Evolutionary conservation across 1,140 invertebrate genomes (phyloP), one percentile per base, ranked within the genome.

Genomic region (Cardiocondyla obscurior): DNA sequence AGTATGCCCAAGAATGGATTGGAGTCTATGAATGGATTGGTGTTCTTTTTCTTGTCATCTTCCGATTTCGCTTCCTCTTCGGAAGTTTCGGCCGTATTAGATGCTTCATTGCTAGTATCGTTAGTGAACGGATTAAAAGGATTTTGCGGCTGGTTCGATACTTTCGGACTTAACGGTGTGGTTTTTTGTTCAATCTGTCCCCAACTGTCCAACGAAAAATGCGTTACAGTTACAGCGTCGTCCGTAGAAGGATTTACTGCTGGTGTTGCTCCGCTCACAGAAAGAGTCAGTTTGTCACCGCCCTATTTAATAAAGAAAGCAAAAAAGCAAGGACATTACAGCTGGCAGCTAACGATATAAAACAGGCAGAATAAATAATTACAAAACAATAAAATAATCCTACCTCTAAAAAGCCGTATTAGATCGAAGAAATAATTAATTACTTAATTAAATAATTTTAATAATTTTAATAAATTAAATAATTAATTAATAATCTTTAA

Each of bases 211-310:
- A 94, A 83, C 12, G 93, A 94, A 81, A 94, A 94, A 86, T 94
- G 94, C 4, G 94, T 94, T 64, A 94, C 94, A 0, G 94, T 94
- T 8, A 94, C 94, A 7, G 90, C 86, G 58, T 94, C 93, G 58
- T 94, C 93, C 14, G 88, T 73, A n/a, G 92, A 87, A 22, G 91
- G 87, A 81, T 82, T 92, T 64, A 83, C 62, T 4, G 74, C 74
- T 46, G 84, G 79, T 1, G 89, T 87, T 8, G 90, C 86, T 73
- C 94, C 94, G 77, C 91, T 95, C 84, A 96, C 95, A 81, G 96
- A 95, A 64, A 97, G 93, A 53, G 96, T 97, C 91, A 97, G 90
- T 92, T 97, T 97, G 92, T 97, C 96, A 86, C 96, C 96, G 86
- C 96, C 96, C 96, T 96, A 91, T 73, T 82, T 88, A 58, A 83